Evolutionary conservation across 1,140 invertebrate genomes (phyloP), one percentile per base, ranked within the genome.

Genomic region (Melanaphis sacchari): DNA sequence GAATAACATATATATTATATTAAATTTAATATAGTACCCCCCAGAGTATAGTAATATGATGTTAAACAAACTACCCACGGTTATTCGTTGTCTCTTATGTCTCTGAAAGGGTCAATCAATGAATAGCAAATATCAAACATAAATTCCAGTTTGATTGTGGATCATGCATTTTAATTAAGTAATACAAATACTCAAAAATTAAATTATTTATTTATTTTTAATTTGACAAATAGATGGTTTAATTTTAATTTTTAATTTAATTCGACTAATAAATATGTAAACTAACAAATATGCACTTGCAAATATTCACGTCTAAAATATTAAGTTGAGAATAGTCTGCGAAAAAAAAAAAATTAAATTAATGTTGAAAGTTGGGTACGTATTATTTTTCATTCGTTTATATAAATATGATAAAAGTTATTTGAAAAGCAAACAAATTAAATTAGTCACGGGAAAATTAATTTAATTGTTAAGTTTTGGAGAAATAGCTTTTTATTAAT

Each of bases 141-240:
- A 1, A 76, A 76, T n/a, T 6, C 59, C 4, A 76, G 31, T n/a
- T 76, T 18, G 59, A 76, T 76, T 76, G 11, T n/a, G 31, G 59
- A 76, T 76, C n/a, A 4, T 66, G 59, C 3, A 76, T 76, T n/a
- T 66, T 66, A 66, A n/a, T 76, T 76, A n/a, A 76, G n/a, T 76
- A n/a, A 0, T 18, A 76, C 0, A n/a, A 76, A 76, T n/a, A 76
- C 15, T 76, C 31, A n/a, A 21, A 15, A 76, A 76, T n/a, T 76
- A 76, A n/a, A 36, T 76, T 76, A 76, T n/a, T n/a, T 76, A 76
- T n/a, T n/a, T 76, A 76, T 76, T 76, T 76, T 76, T 76, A 76
- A n/a, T 18, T 76, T 76, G n/a, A 76, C 18, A n/a, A 76, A 4
- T 59, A 76, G 36, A n/a, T 36, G 11, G 3, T 9, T 66, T 66